Evolutionary conservation across 2,797 vertebrate species (phyloP), one percentile per base, ranked within the genome.

Genomic region (Centropyge bicolor): DNA sequence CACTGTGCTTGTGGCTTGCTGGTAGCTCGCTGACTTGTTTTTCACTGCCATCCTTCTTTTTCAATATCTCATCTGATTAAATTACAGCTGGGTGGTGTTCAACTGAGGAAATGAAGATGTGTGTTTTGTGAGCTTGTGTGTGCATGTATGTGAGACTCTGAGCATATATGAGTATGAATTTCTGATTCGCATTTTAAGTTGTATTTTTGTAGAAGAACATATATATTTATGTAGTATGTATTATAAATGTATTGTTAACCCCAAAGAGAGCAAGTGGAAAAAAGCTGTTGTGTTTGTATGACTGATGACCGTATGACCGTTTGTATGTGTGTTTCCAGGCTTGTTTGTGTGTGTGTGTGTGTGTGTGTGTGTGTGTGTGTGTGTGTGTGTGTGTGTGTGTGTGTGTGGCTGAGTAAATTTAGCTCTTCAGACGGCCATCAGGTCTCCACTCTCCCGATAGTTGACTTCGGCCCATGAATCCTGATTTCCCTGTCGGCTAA

Each of bases 31-130:
- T 65, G 45, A n/a, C 79, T 89, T 80, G 64, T 87, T 84, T 89
- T 83, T 86, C 70, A 60, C 31, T 13, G 22, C 76, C 63, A 65
- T 74, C 48, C 20, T 41, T 76, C 69, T 51, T 70, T 79, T 80
- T 81, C 86, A 86, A 36, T 74, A 78, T 86, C 62, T 78, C 80
- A 31, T 90, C 78, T 90, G 85, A 91, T 93, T 83, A 76, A 79
- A 91, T 92, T 90, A 88, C 66, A 73, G 79, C 75, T 69, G 76
- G 76, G 72, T 85, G 81, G 75, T 17, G 78, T 79, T 91, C 77
- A 76, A 17, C 35, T 11, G 78, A 89, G 90, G 83, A 89, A 88
- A 86, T 80, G 54, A 82, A 71, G 81, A 74, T 6, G 60, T 68
- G 62, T 65, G 56, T 78, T 68, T 48, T 20, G 74, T 0, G 36